A percentile compares a stretch with the other conserved stretches of the same genome.
phyloP scores from a whole-genome alignment of 1,140 invertebrate genomes.

The Drosophila rhopaloa region DNA sequence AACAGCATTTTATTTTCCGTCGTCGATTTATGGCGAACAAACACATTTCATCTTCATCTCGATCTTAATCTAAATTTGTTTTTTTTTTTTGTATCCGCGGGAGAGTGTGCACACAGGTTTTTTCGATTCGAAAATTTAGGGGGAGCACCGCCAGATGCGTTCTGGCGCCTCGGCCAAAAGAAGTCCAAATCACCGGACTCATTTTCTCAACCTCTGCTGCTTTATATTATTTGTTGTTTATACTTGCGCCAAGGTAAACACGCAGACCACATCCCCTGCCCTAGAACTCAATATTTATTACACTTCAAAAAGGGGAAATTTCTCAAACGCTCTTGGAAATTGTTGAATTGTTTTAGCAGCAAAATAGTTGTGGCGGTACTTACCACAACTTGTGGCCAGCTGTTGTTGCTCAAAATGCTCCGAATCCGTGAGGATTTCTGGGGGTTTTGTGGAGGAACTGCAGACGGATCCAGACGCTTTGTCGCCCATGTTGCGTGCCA shows the following conservation, averaged over 20 bases:
- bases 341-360: conserved; percentile 56
- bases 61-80: conserved; percentile 34
- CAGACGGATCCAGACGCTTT: conserved; percentile 55
- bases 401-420: conserved; percentile 36
- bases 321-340: conserved; percentile 44
- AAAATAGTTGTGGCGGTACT: conserved; percentile 71
- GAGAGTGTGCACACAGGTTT: conserved; percentile 42
- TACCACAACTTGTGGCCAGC: conserved; percentile 67
- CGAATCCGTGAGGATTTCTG: conserved; percentile 8
- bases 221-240: conserved; percentile 55
- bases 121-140: conserved; percentile 35
- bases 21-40: conserved; percentile 46
- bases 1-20: conserved; percentile 57
- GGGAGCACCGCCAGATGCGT: conserved; percentile 57
- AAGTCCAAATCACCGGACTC: conserved; percentile 69
- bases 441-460: conserved; percentile 12
- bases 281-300: conserved; percentile 58
- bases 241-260: conserved; percentile 75
- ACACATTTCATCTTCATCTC: conserved; percentile 38
- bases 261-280: conserved; percentile 38
- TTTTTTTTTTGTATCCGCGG: conserved; percentile 1
- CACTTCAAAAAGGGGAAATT: conserved; percentile 71
- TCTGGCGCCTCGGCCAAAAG: conserved; percentile 67
- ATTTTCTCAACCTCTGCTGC: conserved; percentile 47
- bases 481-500: conserved; percentile 71